Base-by-base conservation (phyloP, 2,797 vertebrate species). In the Pantherophis alleghaniensis region DNA sequence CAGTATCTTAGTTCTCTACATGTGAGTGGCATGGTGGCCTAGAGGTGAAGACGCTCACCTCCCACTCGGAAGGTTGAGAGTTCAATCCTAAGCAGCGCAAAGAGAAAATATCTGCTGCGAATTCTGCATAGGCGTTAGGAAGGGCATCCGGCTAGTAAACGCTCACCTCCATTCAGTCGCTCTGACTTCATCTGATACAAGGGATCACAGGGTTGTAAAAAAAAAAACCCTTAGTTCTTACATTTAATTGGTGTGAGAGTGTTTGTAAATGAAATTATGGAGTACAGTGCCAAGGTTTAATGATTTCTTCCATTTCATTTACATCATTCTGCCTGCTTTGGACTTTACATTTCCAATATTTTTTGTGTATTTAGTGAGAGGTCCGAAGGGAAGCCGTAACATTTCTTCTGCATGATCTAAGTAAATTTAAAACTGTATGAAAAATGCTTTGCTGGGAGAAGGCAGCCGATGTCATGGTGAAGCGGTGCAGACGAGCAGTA, bases 401-500 rank as follows among this genome's bases (percentile, higher is more conserved):
- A 11, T 42, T 42, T 79, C 32, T 42, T 79, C 32, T 79, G 69
- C 32, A 79, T 79, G 32, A 42, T 79, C 69, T 79, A 11, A 42
- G 74, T 47, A 83, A 22, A 24, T 83, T 22, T 79, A 79, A 79
- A 79, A 42, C 37, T 79, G 37, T 79, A 22, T 22, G 20, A 32
- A 42, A 42, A 79, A 79, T 42, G 66, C n/a, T 32, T 59, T 59
- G 16, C 57, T 59, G 18, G 57, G 24, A 63, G 60, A 63, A 28
- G 10, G 60, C 24, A 28, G 60, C 24, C 1, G 24, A 63, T 3
- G 10, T 63, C 3, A 1, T 0, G 0, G 26, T 0, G 4, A 63
- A 63, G 4, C 1, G 0, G 61, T 63, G 61, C 1, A 1, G 61
- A 63, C 2, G 1, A 63, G 26, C 11, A 4, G 26, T 59, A 63